Conservation (phyloP, 2,113 vertebrate species). For the Boleophthalmus pectinirostris region DNA sequence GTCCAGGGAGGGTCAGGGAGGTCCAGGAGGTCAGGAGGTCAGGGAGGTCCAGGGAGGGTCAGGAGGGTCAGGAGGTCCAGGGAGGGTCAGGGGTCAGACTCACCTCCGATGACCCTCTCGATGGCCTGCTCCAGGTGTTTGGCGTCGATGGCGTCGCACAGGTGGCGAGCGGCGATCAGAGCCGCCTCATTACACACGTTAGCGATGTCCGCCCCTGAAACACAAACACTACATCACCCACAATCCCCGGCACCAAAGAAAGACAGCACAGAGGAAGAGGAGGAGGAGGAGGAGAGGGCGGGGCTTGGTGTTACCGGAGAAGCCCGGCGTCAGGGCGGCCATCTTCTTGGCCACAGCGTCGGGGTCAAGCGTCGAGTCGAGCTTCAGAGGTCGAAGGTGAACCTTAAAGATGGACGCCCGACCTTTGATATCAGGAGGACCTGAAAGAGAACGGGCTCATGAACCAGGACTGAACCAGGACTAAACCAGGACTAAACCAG, state of each 20-base stretch:
- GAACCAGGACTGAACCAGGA: neutral
- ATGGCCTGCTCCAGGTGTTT: slow-evolving; percentile 96
- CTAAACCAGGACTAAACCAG: neutral
- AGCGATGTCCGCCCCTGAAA: slow-evolving; percentile 90
- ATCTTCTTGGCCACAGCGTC: slow-evolving; percentile 88
- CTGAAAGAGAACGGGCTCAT: slow-evolving; percentile 33
- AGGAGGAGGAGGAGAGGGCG: no score
- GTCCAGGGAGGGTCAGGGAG: no score
- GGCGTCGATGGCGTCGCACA: slow-evolving; percentile 70
- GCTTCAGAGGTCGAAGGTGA: slow-evolving; percentile 88
- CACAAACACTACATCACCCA: neutral
- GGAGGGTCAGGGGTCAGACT: slow-evolving; percentile 28
- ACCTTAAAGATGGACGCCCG: slow-evolving; percentile 96
- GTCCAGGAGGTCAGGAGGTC: no score
- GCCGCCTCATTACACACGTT: slow-evolving; percentile 97
- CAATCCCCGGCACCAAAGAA: neutral
- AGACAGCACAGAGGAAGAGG: neutral
- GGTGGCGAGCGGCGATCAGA: slow-evolving; percentile 91
- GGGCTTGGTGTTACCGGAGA: slow-evolving; percentile 79
- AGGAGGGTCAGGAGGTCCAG: no score
- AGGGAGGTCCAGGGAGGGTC: no score
- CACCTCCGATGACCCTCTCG: slow-evolving; percentile 94
- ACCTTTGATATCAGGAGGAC: slow-evolving; percentile 94
- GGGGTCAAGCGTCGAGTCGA: slow-evolving; percentile 80
- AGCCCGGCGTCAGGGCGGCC: slow-evolving; percentile 90